These are phyloP conservation scores for Phania funesta DNA, from an alignment of 2,888 invertebrate genomes.

Conservation along the genomic window DNA sequence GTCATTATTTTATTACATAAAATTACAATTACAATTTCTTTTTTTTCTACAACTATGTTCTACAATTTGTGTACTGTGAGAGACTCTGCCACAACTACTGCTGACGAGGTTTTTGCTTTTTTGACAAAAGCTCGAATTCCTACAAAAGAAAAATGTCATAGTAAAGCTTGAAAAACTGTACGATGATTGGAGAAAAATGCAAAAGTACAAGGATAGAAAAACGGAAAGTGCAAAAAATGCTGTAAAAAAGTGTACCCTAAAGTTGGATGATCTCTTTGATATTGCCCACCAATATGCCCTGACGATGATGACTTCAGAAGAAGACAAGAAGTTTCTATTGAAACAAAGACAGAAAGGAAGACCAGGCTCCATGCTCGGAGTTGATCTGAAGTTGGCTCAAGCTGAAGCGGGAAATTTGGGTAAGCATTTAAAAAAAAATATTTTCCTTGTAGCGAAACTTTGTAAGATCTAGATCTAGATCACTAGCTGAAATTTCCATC, in stretches of 20 bases:
- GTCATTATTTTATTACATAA: too few relatives aligned
- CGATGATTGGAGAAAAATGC: neutral
- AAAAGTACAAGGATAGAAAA: too few relatives aligned
- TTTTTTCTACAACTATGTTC: conserved; percentile 46
- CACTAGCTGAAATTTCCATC: too few relatives aligned
- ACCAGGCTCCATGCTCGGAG: conserved; percentile 8
- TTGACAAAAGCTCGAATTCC: conserved; percentile 18
- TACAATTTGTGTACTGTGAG: conserved; percentile 46
- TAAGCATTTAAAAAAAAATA: too few relatives aligned
- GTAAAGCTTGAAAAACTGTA: conserved; percentile 14
- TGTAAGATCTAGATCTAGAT: too few relatives aligned
- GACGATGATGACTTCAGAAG: conserved; percentile 9
- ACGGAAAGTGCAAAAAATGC: too few relatives aligned
- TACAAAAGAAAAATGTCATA: conserved; percentile 4
- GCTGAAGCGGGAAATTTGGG: conserved; percentile 12
- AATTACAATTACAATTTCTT: too few relatives aligned
- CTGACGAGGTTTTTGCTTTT: neutral
- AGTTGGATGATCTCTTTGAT: neutral
- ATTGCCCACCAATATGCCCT: neutral
- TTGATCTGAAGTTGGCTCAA: conserved; percentile 1
- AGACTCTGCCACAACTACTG: too few relatives aligned
- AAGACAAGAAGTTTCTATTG: neutral
- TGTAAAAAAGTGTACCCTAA: neutral
- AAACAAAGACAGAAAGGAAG: neutral
- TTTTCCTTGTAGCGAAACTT: too few relatives aligned